Conservation (phyloP, 1,140 invertebrate species). For the Telenomus remus region DNA sequence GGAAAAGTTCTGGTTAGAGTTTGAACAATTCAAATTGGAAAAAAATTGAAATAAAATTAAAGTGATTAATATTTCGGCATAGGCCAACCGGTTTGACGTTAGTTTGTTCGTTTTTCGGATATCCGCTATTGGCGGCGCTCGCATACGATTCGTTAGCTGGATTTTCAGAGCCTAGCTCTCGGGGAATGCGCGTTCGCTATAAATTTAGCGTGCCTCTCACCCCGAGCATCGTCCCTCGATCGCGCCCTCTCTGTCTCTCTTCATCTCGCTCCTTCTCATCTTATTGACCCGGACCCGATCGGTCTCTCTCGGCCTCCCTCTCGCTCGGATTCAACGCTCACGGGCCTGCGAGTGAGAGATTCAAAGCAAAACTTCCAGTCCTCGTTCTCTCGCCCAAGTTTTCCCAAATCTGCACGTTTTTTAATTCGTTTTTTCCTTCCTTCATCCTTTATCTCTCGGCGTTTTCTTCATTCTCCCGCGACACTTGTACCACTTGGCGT, state of each 20-base stretch:
- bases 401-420: not conserved
- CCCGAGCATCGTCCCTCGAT: constrained; percentile 18
- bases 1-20: too few relatives aligned
- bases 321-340: constrained; percentile 67
- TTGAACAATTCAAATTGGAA: too few relatives aligned
- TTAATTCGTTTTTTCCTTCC: constrained; percentile 13
- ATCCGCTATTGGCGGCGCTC: constrained; percentile 42
- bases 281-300: constrained; percentile 76
- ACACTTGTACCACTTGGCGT: constrained; percentile 34
- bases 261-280: constrained; percentile 69
- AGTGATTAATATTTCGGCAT: constrained; percentile 37
- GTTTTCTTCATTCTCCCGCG: constrained; percentile 6
- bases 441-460: constrained; percentile 3
- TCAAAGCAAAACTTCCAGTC: constrained; percentile 11
- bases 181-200: constrained; percentile 73
- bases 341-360: constrained; percentile 41
- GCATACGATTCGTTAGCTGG: constrained; percentile 66
- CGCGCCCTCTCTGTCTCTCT: constrained; percentile 38
- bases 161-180: constrained; percentile 68
- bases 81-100: constrained; percentile 26
- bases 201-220: constrained; percentile 60
- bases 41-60: not conserved
- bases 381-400: constrained; percentile 4
- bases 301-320: constrained; percentile 59
- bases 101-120: constrained; percentile 54